Evolutionary conservation across 2,113 vertebrate species (phyloP), one percentile per base, ranked within the genome.

Genomic region (Ifrita kowaldi): DNA sequence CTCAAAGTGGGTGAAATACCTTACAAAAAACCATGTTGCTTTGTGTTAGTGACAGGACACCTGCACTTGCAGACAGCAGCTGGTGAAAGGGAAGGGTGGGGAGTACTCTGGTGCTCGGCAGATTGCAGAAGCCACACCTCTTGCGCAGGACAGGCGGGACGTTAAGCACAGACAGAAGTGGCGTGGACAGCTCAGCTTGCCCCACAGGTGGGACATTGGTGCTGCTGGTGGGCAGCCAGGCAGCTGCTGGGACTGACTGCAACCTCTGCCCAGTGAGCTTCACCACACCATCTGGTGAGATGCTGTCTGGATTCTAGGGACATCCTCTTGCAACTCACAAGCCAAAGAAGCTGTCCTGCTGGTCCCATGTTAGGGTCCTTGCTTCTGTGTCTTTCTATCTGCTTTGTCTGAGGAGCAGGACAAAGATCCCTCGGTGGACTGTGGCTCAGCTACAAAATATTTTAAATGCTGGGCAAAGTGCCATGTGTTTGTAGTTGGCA

Each of bases 151-250:
- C n/a, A 52, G 62, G 16, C 16, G 8, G 65, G 35, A n/a, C 41
- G 59, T 26, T 1, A 23, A 49, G 16, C 0, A 0, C 5, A 22
- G 42, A 26, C 22, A 35, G 6, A 42, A 44, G 30, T 13, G 13
- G 1, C 10, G 2, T 5, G 39, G 69, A 7, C 13, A 85, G 57
- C 23, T 42, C 52, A 22, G 63, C 35, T 77, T 1, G 0, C 17
- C 3, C 4, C 32, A 39, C 1, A 0, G 6, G 3, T 59, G 33
- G 35, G 35, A 30, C 37, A 22, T 0, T 32, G 7, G 41, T 53
- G 44, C 1, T 52, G 8, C 60, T 37, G 37, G 24, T 59, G 26
- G n/a, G 35, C 28, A 62, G 30, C 14, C 37, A 62, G n/a, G 59
- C 17, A 81, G 42, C 30, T 4, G 0, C 27, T 5, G 6, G 49